A percentile compares a stretch with the other conserved stretches of the same genome.
These are phyloP conservation scores for Microtus montanus DNA, from an alignment of 2,113 vertebrate genomes.

Conservation along the genomic window DNA sequence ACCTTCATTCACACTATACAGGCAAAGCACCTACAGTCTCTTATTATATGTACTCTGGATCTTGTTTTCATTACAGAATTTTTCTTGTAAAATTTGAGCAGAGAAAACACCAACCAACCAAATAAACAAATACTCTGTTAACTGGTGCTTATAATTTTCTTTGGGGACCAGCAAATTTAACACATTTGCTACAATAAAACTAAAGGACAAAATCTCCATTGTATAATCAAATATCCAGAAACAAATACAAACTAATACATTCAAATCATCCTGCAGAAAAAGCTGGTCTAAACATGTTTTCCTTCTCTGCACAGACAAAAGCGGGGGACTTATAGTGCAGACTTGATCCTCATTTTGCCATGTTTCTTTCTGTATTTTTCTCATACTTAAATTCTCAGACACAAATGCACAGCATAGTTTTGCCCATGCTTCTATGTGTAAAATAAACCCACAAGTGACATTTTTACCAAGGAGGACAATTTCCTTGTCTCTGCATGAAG, in stretches of 20 bases:
- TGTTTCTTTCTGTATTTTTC: slow-evolving; percentile 47
- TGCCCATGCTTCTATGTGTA: not conserved
- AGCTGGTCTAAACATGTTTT: not conserved
- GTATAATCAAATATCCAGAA: not conserved
- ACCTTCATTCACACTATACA: not conserved
- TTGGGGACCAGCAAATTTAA: not conserved
- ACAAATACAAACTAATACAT: not conserved
- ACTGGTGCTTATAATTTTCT: not conserved
- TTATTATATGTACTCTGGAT: not conserved
- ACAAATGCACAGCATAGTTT: not conserved
- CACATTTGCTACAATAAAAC: not conserved
- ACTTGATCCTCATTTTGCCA: not conserved
- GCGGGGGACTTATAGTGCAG: not conserved
- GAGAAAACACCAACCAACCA: not conserved
- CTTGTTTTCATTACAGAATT: not conserved
- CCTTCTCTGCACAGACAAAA: slow-evolving; percentile 36
- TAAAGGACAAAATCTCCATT: not conserved
- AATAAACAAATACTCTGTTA: not conserved
- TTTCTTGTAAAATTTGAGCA: not conserved
- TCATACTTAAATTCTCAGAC: slow-evolving; percentile 57
- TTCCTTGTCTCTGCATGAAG: not conserved
- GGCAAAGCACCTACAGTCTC: not conserved
- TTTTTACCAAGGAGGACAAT: not conserved
- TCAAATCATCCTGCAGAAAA: not conserved
- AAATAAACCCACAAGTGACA: not conserved